A percentile compares a stretch with the other conserved stretches of the same genome.
Conservation (phyloP, 2,888 invertebrate genomes). For the Chironomus riparius region DNA sequence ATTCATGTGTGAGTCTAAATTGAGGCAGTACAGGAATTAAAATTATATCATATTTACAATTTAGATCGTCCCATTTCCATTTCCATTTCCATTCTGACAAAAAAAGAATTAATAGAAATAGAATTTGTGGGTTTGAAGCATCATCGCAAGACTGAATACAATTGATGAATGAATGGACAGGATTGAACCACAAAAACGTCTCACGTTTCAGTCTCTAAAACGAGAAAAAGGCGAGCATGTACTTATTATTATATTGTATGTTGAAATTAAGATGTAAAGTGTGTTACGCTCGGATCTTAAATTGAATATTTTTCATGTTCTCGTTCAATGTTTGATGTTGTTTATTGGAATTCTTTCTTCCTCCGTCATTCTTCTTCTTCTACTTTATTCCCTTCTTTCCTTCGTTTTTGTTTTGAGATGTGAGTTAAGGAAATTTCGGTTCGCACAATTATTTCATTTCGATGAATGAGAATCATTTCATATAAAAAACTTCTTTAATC, state of each 20-base stretch:
- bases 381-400: neutral
- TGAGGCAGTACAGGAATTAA: neutral
- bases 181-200: neutral
- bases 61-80: too few species aligned
- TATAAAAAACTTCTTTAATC: neutral
- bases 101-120: too few species aligned
- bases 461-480: neutral
- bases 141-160: neutral
- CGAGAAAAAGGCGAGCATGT: neutral
- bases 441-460: neutral
- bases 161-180: neutral
- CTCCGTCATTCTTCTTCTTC: neutral
- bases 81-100: too few species aligned
- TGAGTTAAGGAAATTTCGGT: neutral
- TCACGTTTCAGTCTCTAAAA: neutral
- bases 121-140: too few species aligned
- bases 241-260: neutral
- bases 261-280: slow-evolving; percentile 7
- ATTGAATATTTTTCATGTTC: neutral
- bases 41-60: too few species aligned
- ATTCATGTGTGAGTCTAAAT: neutral
- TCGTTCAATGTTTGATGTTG: neutral
- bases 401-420: neutral
- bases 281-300: neutral
- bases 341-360: neutral